Conservation (phyloP, 2,888 invertebrate genomes). For the Xiphydria camelus region DNA sequence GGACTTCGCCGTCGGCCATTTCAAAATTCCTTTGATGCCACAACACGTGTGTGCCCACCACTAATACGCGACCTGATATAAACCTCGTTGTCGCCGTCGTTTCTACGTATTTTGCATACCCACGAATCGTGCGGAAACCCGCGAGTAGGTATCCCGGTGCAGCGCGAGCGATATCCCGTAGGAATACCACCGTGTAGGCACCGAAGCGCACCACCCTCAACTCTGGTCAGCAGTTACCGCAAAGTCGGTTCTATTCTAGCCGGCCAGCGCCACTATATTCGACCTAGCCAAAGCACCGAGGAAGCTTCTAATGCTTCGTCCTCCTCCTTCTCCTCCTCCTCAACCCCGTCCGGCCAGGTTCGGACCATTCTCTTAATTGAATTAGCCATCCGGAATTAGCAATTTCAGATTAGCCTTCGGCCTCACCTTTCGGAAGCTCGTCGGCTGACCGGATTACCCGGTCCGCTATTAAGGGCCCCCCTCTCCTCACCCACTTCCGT, state of each 20-base stretch:
- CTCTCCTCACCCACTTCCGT: too few relatives aligned
- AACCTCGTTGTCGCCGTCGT: too few relatives aligned
- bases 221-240: conserved; percentile 50
- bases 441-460: conserved; percentile 1
- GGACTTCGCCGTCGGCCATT: too few relatives aligned
- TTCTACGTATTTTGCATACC: too few relatives aligned
- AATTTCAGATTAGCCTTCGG: conserved; percentile 48
- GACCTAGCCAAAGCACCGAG: conserved; percentile 29
- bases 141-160: too few relatives aligned
- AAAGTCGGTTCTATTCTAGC: conserved; percentile 42
- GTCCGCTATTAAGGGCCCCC: conserved; percentile 4
- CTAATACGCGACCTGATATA: too few relatives aligned
- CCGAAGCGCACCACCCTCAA: conserved; percentile 30
- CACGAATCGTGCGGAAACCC: too few relatives aligned
- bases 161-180: not conserved
- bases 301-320: conserved; percentile 29
- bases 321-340: conserved; percentile 18
- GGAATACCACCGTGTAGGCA: conserved; percentile 38
- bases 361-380: conserved; percentile 53
- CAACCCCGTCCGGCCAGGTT: conserved; percentile 16
- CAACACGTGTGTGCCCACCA: too few relatives aligned
- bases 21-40: too few relatives aligned
- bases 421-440: conserved; percentile 14
- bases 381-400: conserved; percentile 53
- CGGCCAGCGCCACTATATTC: conserved; percentile 21